Evolutionary conservation across 2,888 invertebrate species (phyloP).

Genomic region (Andrena trimmerana): DNA sequence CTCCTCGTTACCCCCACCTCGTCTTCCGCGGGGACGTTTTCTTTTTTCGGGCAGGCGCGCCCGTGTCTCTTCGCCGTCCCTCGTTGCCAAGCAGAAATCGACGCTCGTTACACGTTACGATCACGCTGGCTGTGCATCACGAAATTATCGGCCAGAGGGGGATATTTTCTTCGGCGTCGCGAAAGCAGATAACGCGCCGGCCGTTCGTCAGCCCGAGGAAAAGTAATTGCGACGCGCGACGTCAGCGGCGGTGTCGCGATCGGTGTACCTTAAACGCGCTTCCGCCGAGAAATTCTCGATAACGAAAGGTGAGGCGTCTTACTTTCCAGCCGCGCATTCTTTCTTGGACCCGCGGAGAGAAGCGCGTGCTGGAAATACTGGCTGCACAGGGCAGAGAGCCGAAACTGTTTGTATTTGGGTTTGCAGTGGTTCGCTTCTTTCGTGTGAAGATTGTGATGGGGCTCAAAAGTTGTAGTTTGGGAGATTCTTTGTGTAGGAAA

Average conservation of each 20-base stretch:
- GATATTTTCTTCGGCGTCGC: conserved; percentile 70
- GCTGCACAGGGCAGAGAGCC: neutral
- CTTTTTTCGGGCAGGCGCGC: neutral
- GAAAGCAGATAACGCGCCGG: conserved; percentile 41
- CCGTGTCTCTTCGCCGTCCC: neutral
- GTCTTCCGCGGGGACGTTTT: conserved; percentile 5
- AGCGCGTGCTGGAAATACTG: neutral
- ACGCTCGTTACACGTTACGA: conserved; percentile 10
- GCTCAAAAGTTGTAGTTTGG: too few relatives aligned
- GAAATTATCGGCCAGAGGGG: conserved; percentile 75
- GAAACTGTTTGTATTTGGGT: neutral
- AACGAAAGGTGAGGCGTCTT: neutral
- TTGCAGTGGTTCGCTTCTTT: too few relatives aligned
- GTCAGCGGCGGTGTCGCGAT: conserved; percentile 3
- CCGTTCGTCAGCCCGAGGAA: conserved; percentile 19
- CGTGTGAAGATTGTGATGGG: too few relatives aligned
- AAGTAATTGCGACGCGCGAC: conserved; percentile 23
- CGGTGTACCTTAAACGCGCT: neutral
- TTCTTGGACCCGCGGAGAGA: neutral
- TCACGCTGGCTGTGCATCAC: conserved; percentile 46
- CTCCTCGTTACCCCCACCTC: neutral
- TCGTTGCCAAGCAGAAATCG: neutral
- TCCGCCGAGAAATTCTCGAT: conserved; percentile 15
- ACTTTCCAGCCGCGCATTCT: neutral
- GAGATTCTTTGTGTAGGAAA: too few relatives aligned